Base-by-base conservation (phyloP, 2,888 invertebrate species). In the Drosophila ustulata region DNA sequence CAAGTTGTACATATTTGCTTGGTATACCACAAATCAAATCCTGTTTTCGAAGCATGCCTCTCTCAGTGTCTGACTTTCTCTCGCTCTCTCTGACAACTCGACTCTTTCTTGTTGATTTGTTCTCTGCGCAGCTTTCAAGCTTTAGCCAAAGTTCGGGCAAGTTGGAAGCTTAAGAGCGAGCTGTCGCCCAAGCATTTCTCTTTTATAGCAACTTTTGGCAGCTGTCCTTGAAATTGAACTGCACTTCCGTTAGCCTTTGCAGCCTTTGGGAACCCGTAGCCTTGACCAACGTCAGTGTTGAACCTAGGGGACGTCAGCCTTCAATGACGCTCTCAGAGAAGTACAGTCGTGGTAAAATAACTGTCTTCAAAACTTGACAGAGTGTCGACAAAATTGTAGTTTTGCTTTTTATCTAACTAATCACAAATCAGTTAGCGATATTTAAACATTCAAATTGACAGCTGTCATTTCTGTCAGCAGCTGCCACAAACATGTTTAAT, bases 121-220 rank as follows among this genome's bases (percentile, higher is more conserved):
- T 11, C 37, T 37, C 37, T 5, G 37, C 2, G 37, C 37, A 32
- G 39, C 46, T 34, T 37, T n/a, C 28, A 49, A 66, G 56, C 56
- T 58, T 39, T 26, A 45, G 50, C 3, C 8, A 8, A 34, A 47
- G 18, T 53, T 45, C 11, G 2, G 47, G 34, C n/a, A 4, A 4
- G 1, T 7, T 52, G 7, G 3, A 23, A 13, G 34, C 32, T 30
- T 61, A 66, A 62, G 63, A 68, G 72, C 41, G 34, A 9, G 6
- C 13, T 23, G n/a, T n/a, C 11, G n/a, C 32, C n/a, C 46, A 3
- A 3, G 5, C 3, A n/a, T 37, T 50, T 69, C 68, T 51, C 46
- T 63, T 77, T 75, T 66, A 75, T 77, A 52, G 76, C 71, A 79
- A 79, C 79, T 70, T 70, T 61, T 25, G 49, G 3, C 5, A 7